A percentile compares a stretch with the other conserved stretches of the same genome.
phyloP scores from a whole-genome alignment of 2,888 invertebrate species.

The Patella caerulea region DNA sequence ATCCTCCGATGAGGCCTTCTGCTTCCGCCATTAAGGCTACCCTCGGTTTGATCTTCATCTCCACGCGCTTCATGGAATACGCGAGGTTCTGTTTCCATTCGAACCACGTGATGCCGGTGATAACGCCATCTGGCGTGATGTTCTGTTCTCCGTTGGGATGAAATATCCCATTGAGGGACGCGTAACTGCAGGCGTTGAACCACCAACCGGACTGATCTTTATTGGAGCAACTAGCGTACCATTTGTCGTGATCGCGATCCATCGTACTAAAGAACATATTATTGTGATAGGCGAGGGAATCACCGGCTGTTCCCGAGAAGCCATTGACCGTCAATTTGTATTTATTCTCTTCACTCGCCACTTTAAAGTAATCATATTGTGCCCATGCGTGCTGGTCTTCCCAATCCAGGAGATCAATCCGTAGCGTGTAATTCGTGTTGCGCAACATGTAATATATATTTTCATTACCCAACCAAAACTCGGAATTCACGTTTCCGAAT shows the following conservation, averaged over 20 bases:
- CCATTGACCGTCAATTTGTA: slow-evolving; percentile 82
- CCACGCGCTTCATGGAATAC: slow-evolving; percentile 53
- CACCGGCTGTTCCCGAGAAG: slow-evolving; percentile 83
- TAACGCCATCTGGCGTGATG: slow-evolving; percentile 50
- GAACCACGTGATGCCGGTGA: slow-evolving; percentile 58
- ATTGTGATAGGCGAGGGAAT: slow-evolving; percentile 89
- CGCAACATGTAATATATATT: slow-evolving; percentile 83
- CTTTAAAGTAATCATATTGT: slow-evolving; percentile 81
- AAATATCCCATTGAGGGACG: slow-evolving; percentile 60
- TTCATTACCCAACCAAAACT: slow-evolving; percentile 91
- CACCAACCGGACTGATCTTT: slow-evolving; percentile 65
- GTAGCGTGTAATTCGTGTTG: slow-evolving; percentile 73
- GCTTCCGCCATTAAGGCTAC: slow-evolving; percentile 41
- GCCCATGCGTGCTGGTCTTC: slow-evolving; percentile 86
- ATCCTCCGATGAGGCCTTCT: slow-evolving; percentile 19
- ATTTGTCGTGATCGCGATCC: slow-evolving; percentile 87
- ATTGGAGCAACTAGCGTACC: slow-evolving; percentile 57
- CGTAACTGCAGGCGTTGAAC: slow-evolving; percentile 59
- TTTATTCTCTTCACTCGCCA: slow-evolving; percentile 79
- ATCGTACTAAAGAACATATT: slow-evolving; percentile 91
- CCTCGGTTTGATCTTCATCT: slow-evolving; percentile 59
- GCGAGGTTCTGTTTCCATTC: slow-evolving; percentile 54
- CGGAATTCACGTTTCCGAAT: slow-evolving; percentile 82
- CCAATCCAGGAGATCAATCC: slow-evolving; percentile 88
- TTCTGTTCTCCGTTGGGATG: slow-evolving; percentile 38